These are phyloP conservation scores for Sciaenops ocellatus DNA, from an alignment of 2,797 vertebrate species.

Conservation along the genomic window DNA sequence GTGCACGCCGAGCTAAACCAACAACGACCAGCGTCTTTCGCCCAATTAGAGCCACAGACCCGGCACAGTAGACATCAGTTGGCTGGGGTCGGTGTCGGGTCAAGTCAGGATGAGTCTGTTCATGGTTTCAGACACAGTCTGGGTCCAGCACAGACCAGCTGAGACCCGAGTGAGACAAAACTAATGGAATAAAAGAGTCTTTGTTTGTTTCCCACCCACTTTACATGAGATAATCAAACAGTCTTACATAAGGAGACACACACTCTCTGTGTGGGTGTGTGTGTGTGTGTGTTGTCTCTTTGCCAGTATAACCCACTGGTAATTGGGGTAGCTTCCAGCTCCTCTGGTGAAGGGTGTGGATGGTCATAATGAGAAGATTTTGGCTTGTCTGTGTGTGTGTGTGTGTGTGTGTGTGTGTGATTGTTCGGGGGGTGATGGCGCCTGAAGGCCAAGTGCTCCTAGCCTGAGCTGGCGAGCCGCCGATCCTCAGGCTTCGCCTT, in stretches of 20 bases:
- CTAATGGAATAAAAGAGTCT: conserved; percentile 32
- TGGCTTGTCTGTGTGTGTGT: conserved; percentile 35
- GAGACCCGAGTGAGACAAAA: conserved; percentile 31
- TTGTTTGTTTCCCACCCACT: conserved; percentile 47
- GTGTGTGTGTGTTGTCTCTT: conserved; percentile 34
- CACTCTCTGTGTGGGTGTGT: conserved; percentile 27
- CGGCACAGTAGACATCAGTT: conserved; percentile 17
- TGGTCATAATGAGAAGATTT: conserved; percentile 60
- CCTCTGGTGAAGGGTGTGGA: conserved; percentile 58
- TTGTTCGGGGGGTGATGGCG: conserved; percentile 43
- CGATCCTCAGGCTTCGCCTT: conserved; percentile 57
- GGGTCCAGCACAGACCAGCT: conserved; percentile 1
- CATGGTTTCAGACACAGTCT: conserved; percentile 19
- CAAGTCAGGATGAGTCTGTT: not conserved
- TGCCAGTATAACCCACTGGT: conserved; percentile 59
- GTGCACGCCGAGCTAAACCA: not conserved
- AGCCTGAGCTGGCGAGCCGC: conserved; percentile 55
- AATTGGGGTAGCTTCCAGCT: conserved; percentile 66
- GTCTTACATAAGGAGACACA: conserved; percentile 57
- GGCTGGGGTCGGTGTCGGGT: not conserved
- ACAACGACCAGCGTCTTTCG: conserved; percentile 6
- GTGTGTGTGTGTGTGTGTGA: conserved; percentile 35
- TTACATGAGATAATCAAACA: conserved; percentile 45
- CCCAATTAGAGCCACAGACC: conserved; percentile 31
- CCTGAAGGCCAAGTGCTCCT: conserved; percentile 61